These are phyloP conservation scores for Forbesichthys agassizii DNA, from an alignment of 2,113 vertebrate genomes.

Conservation along the genomic window DNA sequence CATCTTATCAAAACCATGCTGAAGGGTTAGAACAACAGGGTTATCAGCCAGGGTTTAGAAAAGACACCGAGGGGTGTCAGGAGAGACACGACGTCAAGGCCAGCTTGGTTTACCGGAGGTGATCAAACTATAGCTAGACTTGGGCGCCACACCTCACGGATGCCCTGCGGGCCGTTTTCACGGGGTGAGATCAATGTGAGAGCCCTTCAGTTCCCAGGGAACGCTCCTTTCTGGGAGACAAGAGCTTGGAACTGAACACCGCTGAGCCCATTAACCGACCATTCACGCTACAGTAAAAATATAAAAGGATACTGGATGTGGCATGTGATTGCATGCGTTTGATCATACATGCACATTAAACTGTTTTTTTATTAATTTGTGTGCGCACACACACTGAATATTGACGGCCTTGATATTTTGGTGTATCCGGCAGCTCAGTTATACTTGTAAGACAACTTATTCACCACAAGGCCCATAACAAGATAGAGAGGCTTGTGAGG, in stretches of 20 bases:
- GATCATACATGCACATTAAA: no score
- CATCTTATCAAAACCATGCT: slow-evolving; percentile 39
- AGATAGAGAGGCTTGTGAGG: slow-evolving; percentile 51
- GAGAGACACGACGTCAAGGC: slow-evolving; percentile 43
- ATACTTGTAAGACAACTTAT: slow-evolving; percentile 57
- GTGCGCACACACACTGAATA: not conserved
- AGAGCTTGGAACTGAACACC: slow-evolving; percentile 48
- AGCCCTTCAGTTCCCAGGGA: slow-evolving; percentile 44
- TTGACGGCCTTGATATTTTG: slow-evolving; percentile 23
- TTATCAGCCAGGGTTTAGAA: slow-evolving; percentile 31
- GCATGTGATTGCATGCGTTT: not conserved
- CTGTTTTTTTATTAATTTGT: not conserved
- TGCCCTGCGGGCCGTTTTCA: slow-evolving; percentile 46
- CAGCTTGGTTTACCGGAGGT: slow-evolving; percentile 55
- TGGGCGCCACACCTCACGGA: slow-evolving; percentile 48
- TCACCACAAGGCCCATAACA: slow-evolving; percentile 48
- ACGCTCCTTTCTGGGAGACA: slow-evolving; percentile 35
- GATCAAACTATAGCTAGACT: slow-evolving; percentile 41
- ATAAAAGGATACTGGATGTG: not conserved
- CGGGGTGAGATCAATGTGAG: slow-evolving; percentile 23
- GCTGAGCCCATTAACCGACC: slow-evolving; percentile 35
- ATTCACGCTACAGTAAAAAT: slow-evolving; percentile 5
- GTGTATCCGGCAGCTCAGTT: slow-evolving; percentile 50
- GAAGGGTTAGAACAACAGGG: slow-evolving; percentile 16
- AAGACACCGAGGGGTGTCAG: slow-evolving; percentile 39